These are phyloP conservation scores for Pandemis corylana DNA, from an alignment of 2,888 invertebrate genomes.

Conservation along the genomic window DNA sequence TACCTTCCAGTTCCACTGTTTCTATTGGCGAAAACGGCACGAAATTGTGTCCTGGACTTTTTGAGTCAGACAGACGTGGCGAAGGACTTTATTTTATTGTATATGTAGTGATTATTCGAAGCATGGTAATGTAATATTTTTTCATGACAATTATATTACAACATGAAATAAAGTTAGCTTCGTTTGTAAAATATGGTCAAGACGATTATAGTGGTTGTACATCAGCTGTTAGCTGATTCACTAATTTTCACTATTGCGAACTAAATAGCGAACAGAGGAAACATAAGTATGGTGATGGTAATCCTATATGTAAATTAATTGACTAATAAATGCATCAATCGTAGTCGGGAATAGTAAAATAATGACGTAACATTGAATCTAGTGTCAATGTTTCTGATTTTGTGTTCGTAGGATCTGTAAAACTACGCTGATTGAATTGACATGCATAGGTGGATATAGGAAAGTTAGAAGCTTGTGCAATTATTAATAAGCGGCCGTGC, in stretches of 20 bases:
- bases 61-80: no score
- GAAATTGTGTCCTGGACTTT: no score
- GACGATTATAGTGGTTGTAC: not conserved
- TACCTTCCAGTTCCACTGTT: no score
- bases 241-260: not conserved
- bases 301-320: not conserved
- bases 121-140: no score
- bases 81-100: no score
- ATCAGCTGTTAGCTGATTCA: not conserved
- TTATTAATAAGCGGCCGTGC: conserved; percentile 60
- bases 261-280: not conserved
- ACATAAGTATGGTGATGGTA: not conserved
- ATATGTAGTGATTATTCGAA: no score
- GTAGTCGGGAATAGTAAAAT: conserved; percentile 4
- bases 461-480: conserved; percentile 36
- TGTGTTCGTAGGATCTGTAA: not conserved
- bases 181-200: not conserved
- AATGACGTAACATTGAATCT: not conserved
- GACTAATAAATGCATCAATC: conserved; percentile 2
- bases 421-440: conserved; percentile 4
- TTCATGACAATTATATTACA: no score
- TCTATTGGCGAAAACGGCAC: no score
- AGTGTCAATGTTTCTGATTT: not conserved
- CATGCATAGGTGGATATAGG: conserved; percentile 4
- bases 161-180: not conserved